Conservation (phyloP, 2,797 vertebrate species). For the Centroberyx gerrardi region DNA sequence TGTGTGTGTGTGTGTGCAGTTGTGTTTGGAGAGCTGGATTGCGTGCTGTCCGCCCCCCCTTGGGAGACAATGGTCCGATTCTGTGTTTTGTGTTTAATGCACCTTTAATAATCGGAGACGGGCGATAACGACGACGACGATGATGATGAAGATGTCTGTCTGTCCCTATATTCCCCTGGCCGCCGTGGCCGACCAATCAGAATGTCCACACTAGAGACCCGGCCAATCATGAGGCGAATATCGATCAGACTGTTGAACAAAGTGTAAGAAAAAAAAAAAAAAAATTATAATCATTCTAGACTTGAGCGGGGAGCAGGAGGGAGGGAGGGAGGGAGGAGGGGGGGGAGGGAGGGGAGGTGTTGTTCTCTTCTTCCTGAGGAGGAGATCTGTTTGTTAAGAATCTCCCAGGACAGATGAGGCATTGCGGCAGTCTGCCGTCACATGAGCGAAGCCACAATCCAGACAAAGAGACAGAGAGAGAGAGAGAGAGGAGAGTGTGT, state of each 20-base stretch:
- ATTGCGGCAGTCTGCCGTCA: constrained; percentile 80
- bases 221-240: constrained; percentile 62
- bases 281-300: constrained; percentile 66
- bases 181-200: constrained; percentile 22
- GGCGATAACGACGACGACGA: constrained; percentile 19
- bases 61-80: constrained; percentile 26
- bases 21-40: no score
- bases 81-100: constrained; percentile 52
- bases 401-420: constrained; percentile 80
- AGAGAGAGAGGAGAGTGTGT: constrained; percentile 37
- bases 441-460: constrained; percentile 76
- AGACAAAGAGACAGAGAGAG: constrained; percentile 73
- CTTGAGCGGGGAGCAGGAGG: constrained; percentile 27
- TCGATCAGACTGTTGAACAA: constrained; percentile 62
- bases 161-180: constrained; percentile 31
- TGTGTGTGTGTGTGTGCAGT: constrained; percentile 17
- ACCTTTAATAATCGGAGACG: constrained; percentile 64
- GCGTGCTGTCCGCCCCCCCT: neutral
- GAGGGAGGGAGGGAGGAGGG: neutral
- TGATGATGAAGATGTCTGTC: constrained; percentile 33
- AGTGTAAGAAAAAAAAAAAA: constrained; percentile 41
- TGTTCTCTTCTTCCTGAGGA: constrained; percentile 58
- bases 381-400: constrained; percentile 75
- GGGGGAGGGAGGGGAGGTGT: constrained; percentile 19
- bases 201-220: constrained; percentile 38